Conservation (phyloP, 1,140 invertebrate species). For the Trachymyrmex septentrionalis region DNA sequence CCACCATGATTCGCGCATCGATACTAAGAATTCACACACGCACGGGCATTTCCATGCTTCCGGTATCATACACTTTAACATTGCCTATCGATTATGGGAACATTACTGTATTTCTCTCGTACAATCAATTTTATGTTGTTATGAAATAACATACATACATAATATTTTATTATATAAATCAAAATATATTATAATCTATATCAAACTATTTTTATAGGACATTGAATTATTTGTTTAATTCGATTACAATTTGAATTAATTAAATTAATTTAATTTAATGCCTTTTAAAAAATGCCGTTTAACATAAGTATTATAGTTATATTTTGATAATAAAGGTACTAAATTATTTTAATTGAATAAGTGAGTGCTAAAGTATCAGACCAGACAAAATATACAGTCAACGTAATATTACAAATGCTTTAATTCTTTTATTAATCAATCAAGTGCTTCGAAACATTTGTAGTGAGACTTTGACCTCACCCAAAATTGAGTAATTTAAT, state of each 20-base stretch:
- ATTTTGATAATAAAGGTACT: not conserved
- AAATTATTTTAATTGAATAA: not conserved
- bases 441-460: too few species aligned
- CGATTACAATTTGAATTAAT: not conserved
- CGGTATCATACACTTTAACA: slow-evolving; percentile 53
- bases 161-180: not conserved
- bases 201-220: too few species aligned
- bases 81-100: slow-evolving; percentile 67
- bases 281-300: not conserved
- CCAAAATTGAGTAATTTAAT: not conserved
- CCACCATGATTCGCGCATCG: not conserved
- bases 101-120: slow-evolving; percentile 28
- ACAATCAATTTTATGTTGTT: not conserved
- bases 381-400: too few species aligned
- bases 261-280: slow-evolving; percentile 3
- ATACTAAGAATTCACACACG: slow-evolving; percentile 13
- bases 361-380: not conserved
- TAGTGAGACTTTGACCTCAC: too few species aligned
- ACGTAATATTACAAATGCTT: too few species aligned
- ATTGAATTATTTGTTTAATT: not conserved
- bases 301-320: not conserved
- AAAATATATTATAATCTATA: not conserved
- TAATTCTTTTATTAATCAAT: too few species aligned
- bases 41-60: slow-evolving; percentile 27
- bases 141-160: not conserved